phyloP scores from a whole-genome alignment of 2,797 vertebrate species.

The Bovichtus variegatus region DNA sequence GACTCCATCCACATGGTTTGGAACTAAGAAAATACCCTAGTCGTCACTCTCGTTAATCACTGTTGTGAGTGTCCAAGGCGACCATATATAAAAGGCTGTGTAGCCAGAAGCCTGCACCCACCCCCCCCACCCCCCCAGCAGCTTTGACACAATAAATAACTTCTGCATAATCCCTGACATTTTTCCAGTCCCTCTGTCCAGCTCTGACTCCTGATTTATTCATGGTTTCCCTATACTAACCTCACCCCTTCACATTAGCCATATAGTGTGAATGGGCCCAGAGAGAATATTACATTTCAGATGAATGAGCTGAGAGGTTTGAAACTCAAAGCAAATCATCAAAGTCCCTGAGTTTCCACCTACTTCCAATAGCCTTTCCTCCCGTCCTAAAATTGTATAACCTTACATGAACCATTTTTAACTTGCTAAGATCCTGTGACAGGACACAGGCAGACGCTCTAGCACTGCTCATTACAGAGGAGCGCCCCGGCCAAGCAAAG shows the following conservation, averaged over 20 bases:
- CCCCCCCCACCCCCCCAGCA: no score
- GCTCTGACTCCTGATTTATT: constrained; percentile 16
- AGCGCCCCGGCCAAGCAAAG: constrained; percentile 21
- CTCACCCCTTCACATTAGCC: constrained; percentile 4
- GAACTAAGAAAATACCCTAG: not conserved
- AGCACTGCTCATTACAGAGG: constrained; percentile 38
- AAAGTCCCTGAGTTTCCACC: constrained; percentile 20
- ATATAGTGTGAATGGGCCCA: constrained; percentile 3
- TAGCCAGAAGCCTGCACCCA: not conserved
- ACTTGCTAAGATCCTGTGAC: constrained; percentile 41
- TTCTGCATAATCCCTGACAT: constrained; percentile 13
- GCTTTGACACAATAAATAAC: constrained; percentile 31
- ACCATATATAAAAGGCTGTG: constrained; percentile 9
- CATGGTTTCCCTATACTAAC: not conserved
- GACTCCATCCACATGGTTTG: not conserved
- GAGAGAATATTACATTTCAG: constrained; percentile 26
- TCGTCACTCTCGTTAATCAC: not conserved
- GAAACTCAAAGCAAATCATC: constrained; percentile 43
- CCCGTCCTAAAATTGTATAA: constrained; percentile 36
- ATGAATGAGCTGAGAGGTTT: constrained; percentile 45
- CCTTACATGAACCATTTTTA: constrained; percentile 56
- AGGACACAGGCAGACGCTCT: constrained; percentile 15
- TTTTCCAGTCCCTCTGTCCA: constrained; percentile 32
- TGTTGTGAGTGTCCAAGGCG: not conserved
- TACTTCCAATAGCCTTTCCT: not conserved